Percentiles rank a stretch among this genome's conserved stretches.
Evolutionary conservation across 2,888 invertebrate genomes (phyloP).

Genomic region (Blastobasis adustella): DNA sequence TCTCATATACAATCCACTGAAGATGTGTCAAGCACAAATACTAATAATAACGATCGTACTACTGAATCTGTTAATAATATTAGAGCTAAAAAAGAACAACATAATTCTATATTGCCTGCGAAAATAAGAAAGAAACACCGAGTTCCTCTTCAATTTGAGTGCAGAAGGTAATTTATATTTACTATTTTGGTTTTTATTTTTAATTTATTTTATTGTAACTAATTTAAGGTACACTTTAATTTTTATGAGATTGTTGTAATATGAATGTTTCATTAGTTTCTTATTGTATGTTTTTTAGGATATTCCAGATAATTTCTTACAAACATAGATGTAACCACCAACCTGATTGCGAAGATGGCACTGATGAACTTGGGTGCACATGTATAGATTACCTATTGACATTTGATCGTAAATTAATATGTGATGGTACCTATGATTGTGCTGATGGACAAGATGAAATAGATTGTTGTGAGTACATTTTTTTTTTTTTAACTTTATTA

Average conservation of each 20-base stretch:
- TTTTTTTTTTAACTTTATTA: neutral
- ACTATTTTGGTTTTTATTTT: neutral
- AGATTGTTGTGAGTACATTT: slow-evolving; percentile 77
- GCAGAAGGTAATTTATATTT: slow-evolving; percentile 46
- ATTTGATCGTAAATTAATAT: slow-evolving; percentile 73
- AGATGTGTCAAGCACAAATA: slow-evolving; percentile 8
- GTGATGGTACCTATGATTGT: slow-evolving; percentile 85
- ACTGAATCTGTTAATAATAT: slow-evolving; percentile 18
- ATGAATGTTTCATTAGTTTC: too few species aligned
- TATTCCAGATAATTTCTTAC: slow-evolving; percentile 77
- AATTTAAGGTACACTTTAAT: too few species aligned
- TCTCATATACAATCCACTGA: slow-evolving; percentile 5
- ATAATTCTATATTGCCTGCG: slow-evolving; percentile 36
- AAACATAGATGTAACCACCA: slow-evolving; percentile 78
- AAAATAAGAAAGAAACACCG: slow-evolving; percentile 42
- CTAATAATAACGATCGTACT: neutral
- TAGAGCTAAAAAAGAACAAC: slow-evolving; percentile 21
- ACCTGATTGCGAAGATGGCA: slow-evolving; percentile 87
- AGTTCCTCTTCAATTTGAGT: slow-evolving; percentile 50
- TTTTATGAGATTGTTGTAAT: too few species aligned
- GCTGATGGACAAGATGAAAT: slow-evolving; percentile 83
- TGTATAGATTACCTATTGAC: slow-evolving; percentile 80
- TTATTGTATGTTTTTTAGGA: slow-evolving; percentile 54
- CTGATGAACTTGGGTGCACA: slow-evolving; percentile 83
- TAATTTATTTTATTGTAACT: too few species aligned